These are phyloP conservation scores for Spheniscus humboldti DNA, from an alignment of 2,797 vertebrate species.

Conservation along the genomic window DNA sequence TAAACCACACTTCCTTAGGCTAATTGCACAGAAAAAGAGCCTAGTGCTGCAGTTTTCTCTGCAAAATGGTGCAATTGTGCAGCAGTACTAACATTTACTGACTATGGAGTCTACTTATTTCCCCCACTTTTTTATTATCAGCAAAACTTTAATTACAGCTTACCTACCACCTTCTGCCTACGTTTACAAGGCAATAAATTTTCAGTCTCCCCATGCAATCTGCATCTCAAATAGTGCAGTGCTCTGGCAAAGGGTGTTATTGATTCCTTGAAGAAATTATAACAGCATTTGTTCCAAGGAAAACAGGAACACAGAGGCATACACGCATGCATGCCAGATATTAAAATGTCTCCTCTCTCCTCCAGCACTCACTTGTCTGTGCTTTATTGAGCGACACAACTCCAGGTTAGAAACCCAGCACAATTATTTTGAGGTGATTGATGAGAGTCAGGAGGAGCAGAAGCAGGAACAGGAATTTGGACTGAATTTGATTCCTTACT, in stretches of 20 bases:
- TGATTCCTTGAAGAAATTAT: constrained; percentile 73
- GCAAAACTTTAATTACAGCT: constrained; percentile 78
- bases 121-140: constrained; percentile 71
- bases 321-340: neutral
- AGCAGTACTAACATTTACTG: constrained; percentile 19
- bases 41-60: constrained; percentile 20
- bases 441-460: neutral
- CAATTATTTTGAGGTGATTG: constrained; percentile 45
- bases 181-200: constrained; percentile 73
- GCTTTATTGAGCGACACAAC: constrained; percentile 58
- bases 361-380: constrained; percentile 36
- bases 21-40: constrained; percentile 57
- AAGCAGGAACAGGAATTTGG: neutral
- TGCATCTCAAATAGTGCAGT: constrained; percentile 54
- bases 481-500: neutral
- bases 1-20: neutral
- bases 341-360: neutral
- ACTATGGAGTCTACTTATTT: constrained; percentile 50
- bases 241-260: constrained; percentile 58
- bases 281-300: constrained; percentile 65
- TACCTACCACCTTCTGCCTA: constrained; percentile 64
- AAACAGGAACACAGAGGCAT: constrained; percentile 28
- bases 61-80: neutral
- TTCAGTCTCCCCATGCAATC: constrained; percentile 37
- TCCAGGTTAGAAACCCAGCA: constrained; percentile 3